These are phyloP conservation scores for Electrona antarctica DNA, from an alignment of 2,113 vertebrate genomes.

Conservation along the genomic window DNA sequence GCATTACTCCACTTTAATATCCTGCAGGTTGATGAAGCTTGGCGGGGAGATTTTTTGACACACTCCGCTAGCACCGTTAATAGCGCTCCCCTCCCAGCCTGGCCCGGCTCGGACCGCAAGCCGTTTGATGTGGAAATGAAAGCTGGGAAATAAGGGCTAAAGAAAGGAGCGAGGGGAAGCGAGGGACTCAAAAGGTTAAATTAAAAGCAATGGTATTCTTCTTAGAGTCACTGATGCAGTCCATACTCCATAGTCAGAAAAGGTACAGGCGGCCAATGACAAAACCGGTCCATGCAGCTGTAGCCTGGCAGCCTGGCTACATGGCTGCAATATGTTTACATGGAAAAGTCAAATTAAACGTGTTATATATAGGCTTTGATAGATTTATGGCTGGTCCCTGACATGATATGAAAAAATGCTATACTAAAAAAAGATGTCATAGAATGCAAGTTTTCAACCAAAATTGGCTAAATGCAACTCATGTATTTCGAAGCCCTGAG, in stretches of 20 bases:
- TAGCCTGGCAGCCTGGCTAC: too few species aligned
- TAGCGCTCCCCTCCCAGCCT: constrained; percentile 65
- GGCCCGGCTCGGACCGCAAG: constrained; percentile 34
- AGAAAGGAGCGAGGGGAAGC: constrained; percentile 39
- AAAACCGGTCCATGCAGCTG: neutral
- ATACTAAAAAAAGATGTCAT: too few species aligned
- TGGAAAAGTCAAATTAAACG: too few species aligned
- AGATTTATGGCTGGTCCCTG: too few species aligned
- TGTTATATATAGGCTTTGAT: too few species aligned
- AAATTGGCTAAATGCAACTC: too few species aligned
- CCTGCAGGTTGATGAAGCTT: constrained; percentile 85
- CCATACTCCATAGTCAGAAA: constrained; percentile 28
- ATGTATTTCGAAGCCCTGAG: too few species aligned
- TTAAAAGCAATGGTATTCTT: constrained; percentile 73
- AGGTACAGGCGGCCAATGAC: constrained; percentile 27
- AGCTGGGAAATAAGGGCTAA: constrained; percentile 62
- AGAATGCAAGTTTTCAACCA: too few species aligned
- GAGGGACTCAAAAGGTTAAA: constrained; percentile 77
- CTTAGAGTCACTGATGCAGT: constrained; percentile 72
- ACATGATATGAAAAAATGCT: too few species aligned
- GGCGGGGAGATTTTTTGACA: constrained; percentile 81
- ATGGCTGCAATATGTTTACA: too few species aligned
- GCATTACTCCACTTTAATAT: constrained; percentile 80
- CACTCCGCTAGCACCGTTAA: constrained; percentile 83
- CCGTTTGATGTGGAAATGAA: constrained; percentile 86